Base-by-base conservation (phyloP, 2,113 vertebrate genomes). In the Brachirus orientalis region DNA sequence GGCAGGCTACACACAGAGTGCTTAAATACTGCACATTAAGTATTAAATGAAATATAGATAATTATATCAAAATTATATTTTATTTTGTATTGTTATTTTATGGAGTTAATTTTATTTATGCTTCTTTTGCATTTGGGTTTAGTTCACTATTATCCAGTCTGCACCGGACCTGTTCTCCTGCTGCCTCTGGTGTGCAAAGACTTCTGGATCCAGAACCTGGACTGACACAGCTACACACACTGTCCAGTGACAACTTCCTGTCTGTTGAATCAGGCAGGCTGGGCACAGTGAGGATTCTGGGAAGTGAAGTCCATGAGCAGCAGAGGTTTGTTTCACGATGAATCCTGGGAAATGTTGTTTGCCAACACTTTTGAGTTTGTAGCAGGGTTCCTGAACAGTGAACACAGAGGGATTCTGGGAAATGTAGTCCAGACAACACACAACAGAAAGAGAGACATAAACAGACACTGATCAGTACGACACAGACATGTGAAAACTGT, bases 271-370 rank as follows among this genome's bases (percentile, higher is more conserved):
- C 7, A 2, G 9, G 38, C 9, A 45, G 69, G 14, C 28, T 7
- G 69, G 16, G 58, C 68, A 37, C 43, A 70, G 51, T 16, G 52
- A 74, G 3, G 75, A 67, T 72, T 55, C 55, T 80, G 73, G 71
- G 76, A 69, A 22, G 33, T 43, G 6, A 22, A 45, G 59, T 61
- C 68, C 37, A n/a, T 14, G 16, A n/a, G 44, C 22, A n/a, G 9
- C 51, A 33, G n/a, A n/a, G n/a, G n/a, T 19, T 22, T n/a, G 3
- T 8, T 19, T 12, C 47, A 18, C 3, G 14, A 13, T 53, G 14
- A n/a, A n/a, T n/a, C n/a, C n/a, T n/a, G 7, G 7, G 56, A 80
- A 64, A 54, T 72, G 52, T 41, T 75, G 83, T 78, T 64, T 10
- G 10, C 6, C 9, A 40, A 40, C 3, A 40, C 9, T 40, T 12